Evolutionary conservation across 2,797 vertebrate genomes (phyloP), one percentile per base, ranked within the genome.

Genomic region (Gymnothorax javanicus): DNA sequence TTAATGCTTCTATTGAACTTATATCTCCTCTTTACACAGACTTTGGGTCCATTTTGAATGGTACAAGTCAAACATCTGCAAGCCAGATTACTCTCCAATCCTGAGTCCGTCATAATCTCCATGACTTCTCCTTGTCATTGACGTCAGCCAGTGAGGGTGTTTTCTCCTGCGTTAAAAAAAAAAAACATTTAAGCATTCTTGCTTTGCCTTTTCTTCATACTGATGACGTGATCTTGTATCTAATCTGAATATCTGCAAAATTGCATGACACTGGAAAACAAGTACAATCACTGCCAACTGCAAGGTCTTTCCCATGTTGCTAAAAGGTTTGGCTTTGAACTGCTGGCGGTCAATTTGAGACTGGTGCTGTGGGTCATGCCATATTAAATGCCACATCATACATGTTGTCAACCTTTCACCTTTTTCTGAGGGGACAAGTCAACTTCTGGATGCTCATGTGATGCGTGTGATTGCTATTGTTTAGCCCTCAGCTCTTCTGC

Each of bases 81-180:
- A 25, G 52, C 88, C 83, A 90, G 92, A 92, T 91, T 89, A 83
- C 89, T 0, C 13, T 89, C 82, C 79, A 71, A 85, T 27, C 50
- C 73, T 33, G 20, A 85, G 9, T 73, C 69, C 11, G 33, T 84
- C 86, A 87, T 90, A 91, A 93, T 93, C 90, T 90, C 86, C 25
- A 59, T 79, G 77, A 84, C 90, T 92, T 92, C 91, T 93, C 92
- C 90, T 91, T 86, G 87, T n/a, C 13, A 11, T 84, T 93, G 93
- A 94, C 87, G 84, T 89, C 79, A 89, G 58, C 52, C 52, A 2
- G 43, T 54, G 4, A 52, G n/a, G 77, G 67, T 62, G 67, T 33
- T 12, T 86, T 15, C 52, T 82, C 23, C 17, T 43, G 67, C 79
- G 43, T 4, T 7, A 25, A 67, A 67, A 69, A 27, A 84, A 62